Evolutionary conservation across 1,140 invertebrate genomes (phyloP).

Genomic region (Atta colombica): DNA sequence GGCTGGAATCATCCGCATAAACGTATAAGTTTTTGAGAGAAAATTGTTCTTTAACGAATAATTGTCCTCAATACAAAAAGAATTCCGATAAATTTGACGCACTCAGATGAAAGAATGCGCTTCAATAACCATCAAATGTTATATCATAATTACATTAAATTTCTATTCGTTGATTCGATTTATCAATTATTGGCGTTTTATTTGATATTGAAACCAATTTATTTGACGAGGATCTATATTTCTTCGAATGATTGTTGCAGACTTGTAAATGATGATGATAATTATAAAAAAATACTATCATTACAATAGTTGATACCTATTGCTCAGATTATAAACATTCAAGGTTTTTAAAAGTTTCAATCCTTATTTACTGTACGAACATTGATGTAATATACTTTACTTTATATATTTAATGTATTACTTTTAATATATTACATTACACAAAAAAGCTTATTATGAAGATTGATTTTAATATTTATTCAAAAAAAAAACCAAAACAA

Average conservation of each 20-base stretch:
- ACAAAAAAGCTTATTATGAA: not conserved
- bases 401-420: conserved; percentile 15
- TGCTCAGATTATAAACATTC: not conserved
- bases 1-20: conserved; percentile 1
- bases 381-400: not conserved
- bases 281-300: not conserved
- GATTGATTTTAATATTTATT: not conserved
- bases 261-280: not conserved
- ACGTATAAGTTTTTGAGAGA: conserved; percentile 26
- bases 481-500: not conserved
- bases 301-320: conserved; percentile 4
- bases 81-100: not conserved
- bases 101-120: conserved; percentile 10
- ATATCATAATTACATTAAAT: conserved; percentile 6
- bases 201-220: conserved; percentile 16
- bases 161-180: conserved; percentile 14
- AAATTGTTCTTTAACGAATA: conserved; percentile 10
- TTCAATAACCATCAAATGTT: conserved; percentile 15
- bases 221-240: not conserved
- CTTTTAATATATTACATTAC: conserved; percentile 5
- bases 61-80: not conserved
- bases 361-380: not conserved
- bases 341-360: not conserved
- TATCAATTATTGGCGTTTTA: not conserved
- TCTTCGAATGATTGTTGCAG: not conserved